A percentile compares a stretch with the other conserved stretches of the same genome.
Evolutionary conservation across 2,888 invertebrate genomes (phyloP).

Genomic region (Rhagophthalmus giganteus): DNA sequence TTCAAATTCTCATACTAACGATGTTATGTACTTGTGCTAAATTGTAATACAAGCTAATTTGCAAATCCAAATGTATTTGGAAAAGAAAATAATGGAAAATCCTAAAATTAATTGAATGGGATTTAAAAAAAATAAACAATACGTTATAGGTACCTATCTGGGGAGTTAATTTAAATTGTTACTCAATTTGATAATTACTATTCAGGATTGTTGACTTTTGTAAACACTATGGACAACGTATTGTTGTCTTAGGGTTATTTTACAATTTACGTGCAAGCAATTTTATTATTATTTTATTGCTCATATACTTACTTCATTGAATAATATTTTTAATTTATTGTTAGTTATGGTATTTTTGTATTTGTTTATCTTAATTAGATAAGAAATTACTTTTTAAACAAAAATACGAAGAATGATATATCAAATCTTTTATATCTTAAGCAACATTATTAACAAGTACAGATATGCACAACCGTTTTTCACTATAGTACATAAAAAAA

Average conservation of each 20-base stretch:
- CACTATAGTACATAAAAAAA: no score
- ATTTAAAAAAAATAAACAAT: constrained; percentile 11
- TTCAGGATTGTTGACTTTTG: constrained; percentile 17
- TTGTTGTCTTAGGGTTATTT: not conserved
- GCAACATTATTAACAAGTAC: no score
- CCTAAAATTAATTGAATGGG: not conserved
- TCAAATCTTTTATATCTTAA: no score
- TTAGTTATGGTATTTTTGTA: not conserved
- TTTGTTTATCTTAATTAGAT: not conserved
- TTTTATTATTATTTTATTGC: no score
- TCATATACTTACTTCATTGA: not conserved
- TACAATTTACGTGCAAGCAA: no score
- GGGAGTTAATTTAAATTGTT: constrained; percentile 3
- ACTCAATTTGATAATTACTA: constrained; percentile 23
- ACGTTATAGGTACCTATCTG: not conserved
- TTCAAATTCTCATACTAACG: not conserved
- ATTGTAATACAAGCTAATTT: not conserved
- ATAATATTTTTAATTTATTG: not conserved
- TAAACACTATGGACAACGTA: constrained; percentile 1
- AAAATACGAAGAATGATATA: no score
- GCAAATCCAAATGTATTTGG: constrained; percentile 4
- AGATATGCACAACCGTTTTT: no score
- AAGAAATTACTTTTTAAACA: no score
- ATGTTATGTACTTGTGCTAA: not conserved
- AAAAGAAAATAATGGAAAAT: constrained; percentile 6